Evolutionary conservation across 2,797 vertebrate genomes (phyloP), one percentile per base, ranked within the genome.

Genomic region (Onychomys arenicola): DNA sequence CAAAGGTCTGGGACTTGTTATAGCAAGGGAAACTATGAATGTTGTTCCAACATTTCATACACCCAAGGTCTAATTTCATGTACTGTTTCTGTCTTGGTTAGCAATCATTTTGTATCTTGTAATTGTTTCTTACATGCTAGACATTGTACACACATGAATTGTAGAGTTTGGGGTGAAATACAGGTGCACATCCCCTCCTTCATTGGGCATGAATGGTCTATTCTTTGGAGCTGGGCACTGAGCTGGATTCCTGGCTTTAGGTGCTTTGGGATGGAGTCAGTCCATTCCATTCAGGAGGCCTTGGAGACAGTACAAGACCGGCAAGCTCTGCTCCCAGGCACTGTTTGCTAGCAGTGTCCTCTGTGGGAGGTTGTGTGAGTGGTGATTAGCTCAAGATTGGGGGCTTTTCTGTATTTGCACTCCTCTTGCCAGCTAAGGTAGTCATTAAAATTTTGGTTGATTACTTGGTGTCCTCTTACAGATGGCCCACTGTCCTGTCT

Each of bases 251-350:
- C 52, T 69, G 57, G 21, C 59, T 46, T 6, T 73, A 0, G 7
- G 1, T 6, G 2, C 17, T 69, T 25, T 40, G 65, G 29, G n/a
- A 11, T 71, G n/a, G 29, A 43, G 5, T 77, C 61, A 43, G 92
- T n/a, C 2, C 43, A 9, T 14, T 37, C 52, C 13, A 5, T 29
- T 61, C 32, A 6, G 16, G 4, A 25, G 67, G 82, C n/a, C 59
- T 43, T 17, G 10, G 27, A 34, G 19, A 9, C 37, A 57, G n/a
- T 27, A 17, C 17, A 37, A 52, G 89, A 17, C 43, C 3, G 49
- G 46, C 4, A 6, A 0, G 3, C 71, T 57, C 9, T 13, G 27
- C 37, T 78, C 57, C 16, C 32, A 43, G 37, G 11, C 5, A 5
- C 14, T 67, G 4, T 49, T 34, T 8, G 3, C 57, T 34, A 46